A percentile compares a stretch with the other conserved stretches of the same genome.
Evolutionary conservation across 2,113 vertebrate species (phyloP).

Genomic region (Dicaeum eximium): DNA sequence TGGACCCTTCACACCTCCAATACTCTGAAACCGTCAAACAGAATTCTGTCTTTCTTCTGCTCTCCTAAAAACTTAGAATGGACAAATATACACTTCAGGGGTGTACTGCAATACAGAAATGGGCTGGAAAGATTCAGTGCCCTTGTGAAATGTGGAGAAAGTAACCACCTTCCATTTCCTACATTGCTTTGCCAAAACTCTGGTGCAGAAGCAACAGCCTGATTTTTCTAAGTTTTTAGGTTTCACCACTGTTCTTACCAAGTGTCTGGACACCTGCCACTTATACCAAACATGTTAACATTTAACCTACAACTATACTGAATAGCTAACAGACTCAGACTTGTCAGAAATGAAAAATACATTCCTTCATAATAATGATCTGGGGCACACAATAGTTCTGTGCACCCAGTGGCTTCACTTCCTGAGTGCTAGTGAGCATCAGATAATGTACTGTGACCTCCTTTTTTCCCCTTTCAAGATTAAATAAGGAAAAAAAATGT

Average conservation of each 20-base stretch:
- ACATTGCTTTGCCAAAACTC: not conserved
- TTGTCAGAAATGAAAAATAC: not conserved
- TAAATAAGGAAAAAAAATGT: not conserved
- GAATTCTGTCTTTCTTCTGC: not conserved
- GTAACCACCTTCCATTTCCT: not conserved
- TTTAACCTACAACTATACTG: not conserved
- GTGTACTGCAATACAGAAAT: not conserved
- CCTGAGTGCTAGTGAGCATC: not conserved
- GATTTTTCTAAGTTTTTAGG: not conserved
- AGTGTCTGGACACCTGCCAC: not conserved
- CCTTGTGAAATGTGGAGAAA: not conserved
- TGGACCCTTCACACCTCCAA: not conserved
- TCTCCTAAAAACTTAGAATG: not conserved
- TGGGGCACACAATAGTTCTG: not conserved
- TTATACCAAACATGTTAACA: not conserved
- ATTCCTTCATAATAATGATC: not conserved
- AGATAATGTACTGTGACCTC: not conserved
- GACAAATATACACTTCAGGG: not conserved
- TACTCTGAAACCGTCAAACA: not conserved
- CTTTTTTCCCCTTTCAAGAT: not conserved
- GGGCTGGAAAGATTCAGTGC: not conserved
- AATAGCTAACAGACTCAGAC: not conserved
- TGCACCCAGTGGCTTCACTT: not conserved
- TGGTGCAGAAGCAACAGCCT: not conserved
- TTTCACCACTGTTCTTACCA: not conserved